Conservation (phyloP, 2,888 invertebrate species). For the Apocheima hispidaria region DNA sequence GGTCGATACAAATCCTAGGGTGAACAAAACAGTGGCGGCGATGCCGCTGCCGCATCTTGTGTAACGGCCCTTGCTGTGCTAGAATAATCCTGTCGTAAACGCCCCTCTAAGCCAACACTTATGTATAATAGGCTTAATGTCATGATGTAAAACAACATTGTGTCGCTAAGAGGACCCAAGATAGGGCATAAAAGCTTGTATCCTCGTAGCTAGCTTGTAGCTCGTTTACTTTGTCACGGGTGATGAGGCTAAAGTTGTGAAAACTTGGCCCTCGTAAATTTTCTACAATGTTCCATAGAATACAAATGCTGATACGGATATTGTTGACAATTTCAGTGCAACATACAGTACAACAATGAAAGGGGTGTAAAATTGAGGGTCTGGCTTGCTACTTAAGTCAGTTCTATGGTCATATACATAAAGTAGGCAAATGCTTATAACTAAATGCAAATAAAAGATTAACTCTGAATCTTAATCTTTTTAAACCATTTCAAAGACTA, state of each 20-base stretch:
- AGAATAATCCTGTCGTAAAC: neutral
- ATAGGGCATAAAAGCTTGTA: conserved; percentile 5
- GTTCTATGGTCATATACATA: too few relatives aligned
- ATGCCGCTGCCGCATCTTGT: too few relatives aligned
- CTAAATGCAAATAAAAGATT: too few relatives aligned
- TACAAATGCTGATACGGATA: conserved; percentile 13
- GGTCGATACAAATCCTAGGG: too few relatives aligned
- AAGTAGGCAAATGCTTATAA: too few relatives aligned
- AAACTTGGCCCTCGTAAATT: conserved; percentile 15
- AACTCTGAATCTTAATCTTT: too few relatives aligned
- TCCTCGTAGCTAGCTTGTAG: neutral
- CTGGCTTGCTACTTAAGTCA: neutral
- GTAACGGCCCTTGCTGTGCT: too few relatives aligned
- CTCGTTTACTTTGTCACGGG: conserved; percentile 11
- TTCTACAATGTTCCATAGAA: conserved; percentile 15
- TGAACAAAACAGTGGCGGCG: too few relatives aligned
- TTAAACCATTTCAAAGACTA: too few relatives aligned
- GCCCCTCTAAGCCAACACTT: neutral
- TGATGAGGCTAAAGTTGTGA: conserved; percentile 15
- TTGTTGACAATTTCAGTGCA: neutral
- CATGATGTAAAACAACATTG: conserved; percentile 12
- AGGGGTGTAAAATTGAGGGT: neutral
- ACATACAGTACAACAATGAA: neutral
- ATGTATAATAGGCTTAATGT: conserved; percentile 2
- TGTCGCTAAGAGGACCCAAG: conserved; percentile 3